These are phyloP conservation scores for Limnothrissa miodon DNA, from an alignment of 2,113 vertebrate species.

Conservation along the genomic window DNA sequence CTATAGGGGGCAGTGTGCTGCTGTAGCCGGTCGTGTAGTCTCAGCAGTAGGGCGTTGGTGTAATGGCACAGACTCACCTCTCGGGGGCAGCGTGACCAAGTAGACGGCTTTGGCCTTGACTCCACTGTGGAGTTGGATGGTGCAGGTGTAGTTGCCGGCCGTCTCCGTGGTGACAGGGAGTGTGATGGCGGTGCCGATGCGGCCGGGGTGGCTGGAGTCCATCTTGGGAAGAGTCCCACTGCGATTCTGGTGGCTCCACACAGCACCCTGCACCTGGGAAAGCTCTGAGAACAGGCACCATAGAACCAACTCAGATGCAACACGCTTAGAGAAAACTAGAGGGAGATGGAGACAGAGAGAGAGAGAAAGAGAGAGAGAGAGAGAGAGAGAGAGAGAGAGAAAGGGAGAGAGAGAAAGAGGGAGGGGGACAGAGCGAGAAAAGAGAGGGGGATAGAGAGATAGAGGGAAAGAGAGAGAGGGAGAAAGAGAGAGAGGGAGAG, in stretches of 20 bases:
- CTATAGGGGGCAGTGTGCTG: too few relatives aligned
- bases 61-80: conserved; percentile 29
- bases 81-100: conserved; percentile 43
- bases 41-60: conserved; percentile 29
- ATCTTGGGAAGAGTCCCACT: not conserved
- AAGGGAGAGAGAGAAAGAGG: conserved; percentile 21
- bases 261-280: conserved; percentile 47
- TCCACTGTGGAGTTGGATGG: conserved; percentile 57
- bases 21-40: too few relatives aligned
- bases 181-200: conserved; percentile 41
- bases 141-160: conserved; percentile 71
- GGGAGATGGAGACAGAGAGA: not conserved
- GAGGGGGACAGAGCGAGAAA: conserved; percentile 21
- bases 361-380: conserved; percentile 1
- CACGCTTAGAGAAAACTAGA: conserved; percentile 47
- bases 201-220: conserved; percentile 34
- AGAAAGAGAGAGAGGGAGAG: conserved; percentile 27
- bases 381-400: conserved; percentile 27
- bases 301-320: conserved; percentile 45
- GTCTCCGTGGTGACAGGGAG: conserved; percentile 56
- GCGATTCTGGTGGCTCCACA: conserved; percentile 61
- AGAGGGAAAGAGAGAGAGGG: conserved; percentile 20
- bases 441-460: not conserved
- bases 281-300: conserved; percentile 53
- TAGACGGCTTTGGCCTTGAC: conserved; percentile 46